phyloP scores from a whole-genome alignment of 30 jellyfish, hydroid and myxozoan genomes.

The Hydractinia symbiolongicarpus region DNA sequence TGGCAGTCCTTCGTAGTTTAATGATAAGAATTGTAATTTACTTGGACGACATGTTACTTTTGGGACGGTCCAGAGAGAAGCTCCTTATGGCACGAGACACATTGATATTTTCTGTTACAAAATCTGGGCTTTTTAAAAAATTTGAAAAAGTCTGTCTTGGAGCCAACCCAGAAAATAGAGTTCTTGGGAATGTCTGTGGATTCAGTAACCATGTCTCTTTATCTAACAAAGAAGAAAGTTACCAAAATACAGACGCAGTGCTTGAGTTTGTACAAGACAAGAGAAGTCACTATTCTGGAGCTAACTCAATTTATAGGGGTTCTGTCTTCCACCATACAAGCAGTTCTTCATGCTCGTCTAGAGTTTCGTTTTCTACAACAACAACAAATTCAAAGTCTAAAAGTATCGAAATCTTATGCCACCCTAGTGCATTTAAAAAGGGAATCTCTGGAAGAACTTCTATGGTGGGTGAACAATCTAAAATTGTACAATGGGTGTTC shows the following conservation, averaged over 20 bases:
- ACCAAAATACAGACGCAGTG: not conserved
- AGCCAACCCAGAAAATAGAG: not conserved
- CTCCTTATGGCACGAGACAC: not conserved
- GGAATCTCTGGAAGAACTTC: not conserved
- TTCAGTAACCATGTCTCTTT: not conserved
- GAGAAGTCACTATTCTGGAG: not conserved
- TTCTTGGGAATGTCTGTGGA: not conserved
- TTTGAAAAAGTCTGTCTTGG: not conserved
- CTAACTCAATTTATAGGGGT: not conserved
- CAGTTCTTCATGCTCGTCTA: not conserved
- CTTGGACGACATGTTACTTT: not conserved
- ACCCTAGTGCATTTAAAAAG: not conserved
- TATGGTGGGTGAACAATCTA: conserved; percentile 19
- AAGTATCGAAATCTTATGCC: not conserved
- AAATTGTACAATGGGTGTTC: conserved; percentile 5
- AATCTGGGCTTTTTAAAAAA: not conserved
- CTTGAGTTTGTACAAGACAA: conserved; percentile 2
- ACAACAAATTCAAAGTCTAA: not conserved
- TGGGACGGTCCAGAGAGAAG: not conserved
- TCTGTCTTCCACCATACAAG: conserved; percentile 13
- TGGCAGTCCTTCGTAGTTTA: not conserved
- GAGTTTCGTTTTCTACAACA: conserved; percentile 8
- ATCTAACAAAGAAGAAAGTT: not conserved
- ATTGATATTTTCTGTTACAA: not conserved
- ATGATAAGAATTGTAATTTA: not conserved